phyloP scores from a whole-genome alignment of 2,113 vertebrate genomes.

The Panurus biarmicus region DNA sequence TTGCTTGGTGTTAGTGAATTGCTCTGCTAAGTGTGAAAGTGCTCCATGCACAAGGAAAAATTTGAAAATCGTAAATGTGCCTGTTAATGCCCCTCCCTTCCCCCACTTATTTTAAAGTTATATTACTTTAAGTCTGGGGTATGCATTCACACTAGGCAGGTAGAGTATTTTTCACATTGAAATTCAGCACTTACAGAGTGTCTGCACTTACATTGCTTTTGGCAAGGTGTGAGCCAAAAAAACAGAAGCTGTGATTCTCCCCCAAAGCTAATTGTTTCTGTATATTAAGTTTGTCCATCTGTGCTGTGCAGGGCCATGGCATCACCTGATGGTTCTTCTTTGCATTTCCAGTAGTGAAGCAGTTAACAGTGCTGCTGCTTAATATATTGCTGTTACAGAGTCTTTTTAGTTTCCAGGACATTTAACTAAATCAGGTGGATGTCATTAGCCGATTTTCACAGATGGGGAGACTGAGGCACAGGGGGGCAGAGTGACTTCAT shows the following conservation, averaged over 20 bases:
- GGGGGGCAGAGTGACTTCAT: neutral
- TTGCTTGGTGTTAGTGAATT: neutral
- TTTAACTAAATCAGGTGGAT: conserved; percentile 40
- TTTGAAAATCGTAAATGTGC: neutral
- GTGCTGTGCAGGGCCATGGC: neutral
- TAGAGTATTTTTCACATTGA: neutral
- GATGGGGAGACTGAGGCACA: conserved; percentile 57
- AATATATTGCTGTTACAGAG: neutral
- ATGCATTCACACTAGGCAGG: neutral
- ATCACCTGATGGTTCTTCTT: neutral
- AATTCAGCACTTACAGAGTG: neutral
- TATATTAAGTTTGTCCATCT: conserved; percentile 33
- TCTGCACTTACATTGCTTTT: neutral
- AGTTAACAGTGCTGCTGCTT: conserved; percentile 34
- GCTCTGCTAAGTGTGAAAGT: neutral
- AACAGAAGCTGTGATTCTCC: neutral
- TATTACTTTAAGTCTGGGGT: neutral
- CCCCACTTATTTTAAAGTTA: neutral
- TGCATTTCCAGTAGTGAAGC: neutral
- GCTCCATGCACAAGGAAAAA: neutral
- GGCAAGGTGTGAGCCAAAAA: conserved; percentile 10
- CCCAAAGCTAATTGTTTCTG: neutral
- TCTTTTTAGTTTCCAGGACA: conserved; percentile 26
- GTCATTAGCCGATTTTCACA: conserved; percentile 30
- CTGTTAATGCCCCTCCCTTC: neutral